Base-by-base conservation (phyloP, 2,888 invertebrate species). In the Plagodis pulveraria region DNA sequence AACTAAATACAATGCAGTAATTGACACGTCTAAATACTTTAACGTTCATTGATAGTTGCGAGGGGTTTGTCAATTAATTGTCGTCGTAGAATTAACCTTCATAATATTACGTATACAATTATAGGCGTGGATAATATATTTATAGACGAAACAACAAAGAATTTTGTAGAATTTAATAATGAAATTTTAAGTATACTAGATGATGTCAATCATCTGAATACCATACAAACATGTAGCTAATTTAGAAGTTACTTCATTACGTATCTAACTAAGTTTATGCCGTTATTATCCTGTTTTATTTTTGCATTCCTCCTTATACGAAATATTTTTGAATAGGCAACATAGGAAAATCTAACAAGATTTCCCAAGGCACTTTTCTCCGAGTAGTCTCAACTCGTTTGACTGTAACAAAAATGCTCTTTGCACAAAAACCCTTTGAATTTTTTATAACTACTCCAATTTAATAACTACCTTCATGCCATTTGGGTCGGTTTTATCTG, bases 351-450 rank as follows among this genome's bases (percentile, higher is more conserved):
- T 11, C 49, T n/a, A 49, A 51, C 44, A 52, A 52, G 56, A 56
- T 61, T 61, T 56, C 56, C 60, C 56, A n/a, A 50, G 60, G 40
- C 22, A 41, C 52, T 49, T 40, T 35, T 33, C 56, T 41, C 45
- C 49, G 49, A 61, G 80, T 72, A 75, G 79, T 78, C 78, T 76
- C 70, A 77, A 78, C 82, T 78, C 72, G 69, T 71, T 60, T 56
- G 60, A 53, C 45, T 40, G 52, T 50, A 56, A 53, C 52, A 61
- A 56, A 61, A 61, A 53, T 61, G 49, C 54, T 58, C 50, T 62
- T 60, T 60, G 50, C 56, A 58, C 60, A 54, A 55, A 62, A 58
- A 55, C 49, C 58, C 50, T 57, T 57, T 65, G 62, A 59, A 65
- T 65, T 59, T 59, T 65, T 62, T 49, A 65, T 62, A 59, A 47